Evolutionary conservation across 1,140 invertebrate species (phyloP), one percentile per base, ranked within the genome.

Genomic region (Euschistus heros): DNA sequence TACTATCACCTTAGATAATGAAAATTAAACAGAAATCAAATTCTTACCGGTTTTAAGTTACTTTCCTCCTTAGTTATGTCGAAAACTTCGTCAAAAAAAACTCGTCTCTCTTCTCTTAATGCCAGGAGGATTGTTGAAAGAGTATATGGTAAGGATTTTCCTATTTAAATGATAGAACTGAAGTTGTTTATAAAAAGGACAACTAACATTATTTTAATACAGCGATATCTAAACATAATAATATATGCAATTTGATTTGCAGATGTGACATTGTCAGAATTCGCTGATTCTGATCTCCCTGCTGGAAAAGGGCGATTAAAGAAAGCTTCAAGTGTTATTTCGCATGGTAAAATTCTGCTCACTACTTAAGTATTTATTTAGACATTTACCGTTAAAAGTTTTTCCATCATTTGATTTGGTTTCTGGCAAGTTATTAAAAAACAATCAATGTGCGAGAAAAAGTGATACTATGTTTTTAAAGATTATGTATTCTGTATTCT

Each of bases 231-330:
- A 37, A 37, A 13, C 33, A 10, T 37, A 6, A 37, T 37, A 37
- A 10, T 13, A 10, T 10, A 37, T 10, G 10, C 7, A 13, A 37
- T 37, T 72, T 64, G 61, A 69, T 69, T 80, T 80, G 42, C 71
- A 85, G 84, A 86, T 77, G 77, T 85, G 44, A 84, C 82, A n/a
- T 73, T 86, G 68, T 79, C 82, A 72, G 83, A 84, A 70, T 82
- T 77, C 73, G 82, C 83, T 14, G 80, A 85, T 77, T 80, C 82
- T 59, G 71, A 76, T 62, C 76, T 77, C 68, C 73, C 74, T 57
- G 77, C 76, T 64, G 65, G 69, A 22, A 73, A 72, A 67, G 70
- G 68, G 64, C 77, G 80, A 68, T 68, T 79, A n/a, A 82, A 80
- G 73, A 85, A 85, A 72, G 78, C 79, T 57, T 72, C 72, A 42